These are phyloP conservation scores for Ormyrus thymus DNA, from an alignment of 2,888 invertebrate species.

Conservation along the genomic window DNA sequence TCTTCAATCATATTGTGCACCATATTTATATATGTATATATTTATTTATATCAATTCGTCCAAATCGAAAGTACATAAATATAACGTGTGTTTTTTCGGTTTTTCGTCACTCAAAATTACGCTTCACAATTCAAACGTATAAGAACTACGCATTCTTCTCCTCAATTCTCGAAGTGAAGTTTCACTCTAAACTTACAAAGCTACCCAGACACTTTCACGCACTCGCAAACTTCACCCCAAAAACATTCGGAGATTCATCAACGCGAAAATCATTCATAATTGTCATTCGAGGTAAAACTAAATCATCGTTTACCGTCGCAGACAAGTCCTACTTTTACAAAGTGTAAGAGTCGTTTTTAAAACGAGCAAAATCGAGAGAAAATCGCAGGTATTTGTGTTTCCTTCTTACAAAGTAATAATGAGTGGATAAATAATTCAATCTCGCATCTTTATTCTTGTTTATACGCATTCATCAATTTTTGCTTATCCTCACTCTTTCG, in stretches of 20 bases:
- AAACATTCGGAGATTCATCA: conserved; percentile 1
- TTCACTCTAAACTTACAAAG: not conserved
- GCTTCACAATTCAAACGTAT: conserved; percentile 21
- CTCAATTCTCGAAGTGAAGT: not conserved
- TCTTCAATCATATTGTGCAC: conserved; percentile 39
- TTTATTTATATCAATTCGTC: conserved; percentile 48
- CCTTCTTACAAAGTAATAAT: conserved; percentile 1
- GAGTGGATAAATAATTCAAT: conserved; percentile 17
- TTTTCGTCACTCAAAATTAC: conserved; percentile 29
- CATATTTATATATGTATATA: conserved; percentile 53
- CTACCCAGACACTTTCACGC: not conserved
- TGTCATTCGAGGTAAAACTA: not conserved
- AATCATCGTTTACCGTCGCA: not conserved
- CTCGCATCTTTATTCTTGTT: conserved; percentile 10
- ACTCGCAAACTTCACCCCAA: not conserved
- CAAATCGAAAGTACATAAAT: conserved; percentile 38
- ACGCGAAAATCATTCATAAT: not conserved
- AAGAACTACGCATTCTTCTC: not conserved
- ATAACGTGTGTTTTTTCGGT: conserved; percentile 27
- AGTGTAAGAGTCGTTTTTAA: conserved; percentile 3
- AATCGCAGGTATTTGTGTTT: not conserved
- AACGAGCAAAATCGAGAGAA: conserved; percentile 15
- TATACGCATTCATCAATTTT: conserved; percentile 10
- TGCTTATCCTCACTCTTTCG: not conserved
- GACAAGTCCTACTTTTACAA: conserved; percentile 3